Evolutionary conservation across 2,113 vertebrate genomes (phyloP).

Genomic region (Psophia crepitans): DNA sequence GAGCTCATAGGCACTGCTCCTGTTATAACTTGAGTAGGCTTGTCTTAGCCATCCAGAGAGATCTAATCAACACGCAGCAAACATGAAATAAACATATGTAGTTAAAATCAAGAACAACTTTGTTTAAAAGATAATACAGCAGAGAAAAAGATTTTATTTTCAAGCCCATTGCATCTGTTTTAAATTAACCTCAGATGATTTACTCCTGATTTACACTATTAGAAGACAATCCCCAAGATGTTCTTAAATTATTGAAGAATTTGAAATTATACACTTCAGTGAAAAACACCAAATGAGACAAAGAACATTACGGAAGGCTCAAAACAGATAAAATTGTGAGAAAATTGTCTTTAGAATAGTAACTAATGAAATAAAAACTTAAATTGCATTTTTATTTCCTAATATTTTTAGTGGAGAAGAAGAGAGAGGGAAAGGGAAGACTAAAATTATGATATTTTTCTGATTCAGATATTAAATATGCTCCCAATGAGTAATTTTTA

Average conservation of each 20-base stretch:
- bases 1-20: background rate
- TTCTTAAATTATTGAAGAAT: constrained; percentile 28
- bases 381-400: background rate
- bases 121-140: constrained; percentile 4
- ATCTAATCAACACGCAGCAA: constrained; percentile 18
- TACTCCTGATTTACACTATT: background rate
- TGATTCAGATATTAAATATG: background rate
- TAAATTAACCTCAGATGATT: constrained; percentile 39
- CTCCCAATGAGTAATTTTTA: background rate
- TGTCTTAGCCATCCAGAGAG: background rate
- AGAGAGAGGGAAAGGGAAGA: background rate
- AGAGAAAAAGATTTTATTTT: constrained; percentile 18
- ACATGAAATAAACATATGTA: constrained; percentile 12
- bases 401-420: background rate
- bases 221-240: background rate
- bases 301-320: background rate
- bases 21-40: background rate
- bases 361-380: background rate
- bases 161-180: constrained; percentile 13
- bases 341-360: background rate
- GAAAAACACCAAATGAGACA: background rate
- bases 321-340: background rate
- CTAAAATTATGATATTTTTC: background rate
- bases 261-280: background rate
- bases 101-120: constrained; percentile 20